Base-by-base conservation (phyloP, 2,888 invertebrate genomes). In the Zhengitettix transpicula region DNA sequence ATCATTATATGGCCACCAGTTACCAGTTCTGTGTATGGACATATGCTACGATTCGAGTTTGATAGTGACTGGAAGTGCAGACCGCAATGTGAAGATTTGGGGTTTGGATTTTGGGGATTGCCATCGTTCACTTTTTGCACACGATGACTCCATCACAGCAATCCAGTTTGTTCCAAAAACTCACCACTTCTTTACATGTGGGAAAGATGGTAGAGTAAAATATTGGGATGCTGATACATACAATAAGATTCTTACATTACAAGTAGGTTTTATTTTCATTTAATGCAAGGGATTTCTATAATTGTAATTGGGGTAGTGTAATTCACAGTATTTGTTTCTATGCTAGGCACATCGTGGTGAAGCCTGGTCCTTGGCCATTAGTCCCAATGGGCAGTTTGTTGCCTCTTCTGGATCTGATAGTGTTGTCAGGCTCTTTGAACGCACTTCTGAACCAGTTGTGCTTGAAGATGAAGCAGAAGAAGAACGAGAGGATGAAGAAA, bases 61-160 rank as follows among this genome's bases (percentile, higher is more conserved):
- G 40, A 87, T 98, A 64, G 90, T 85, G 11, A 96, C 98, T 0
- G 98, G 97, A 10, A 96, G 97, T 3, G 89, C 90, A 0, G 99
- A 99, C 76, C 82, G 95, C 52, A 96, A 92, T 56, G 82, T 98
- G 41, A 96, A 97, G 77, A 85, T 99, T 63, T 99, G 98, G 98
- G 98, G 98, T 44, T 80, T 98, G 75, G 96, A 98, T 74, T 98
- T 95, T 72, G 98, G 98, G n/a, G 96, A 99, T 73, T 97, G 96
- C 67, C 97, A 95, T 75, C 84, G 84, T 68, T 95, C 95, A 0
- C 80, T 98, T 66, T 93, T 96, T 73, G 97, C 96, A 0, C 98
- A 99, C 72, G 94, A 97, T 68, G 95, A 96, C 72, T 90, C 95
- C 0, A 84, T 99, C 11, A 94, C 92, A 61, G 83, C 87, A 42